Base-by-base conservation (phyloP, 2,888 invertebrate genomes). In the Mythimna loreyi region DNA sequence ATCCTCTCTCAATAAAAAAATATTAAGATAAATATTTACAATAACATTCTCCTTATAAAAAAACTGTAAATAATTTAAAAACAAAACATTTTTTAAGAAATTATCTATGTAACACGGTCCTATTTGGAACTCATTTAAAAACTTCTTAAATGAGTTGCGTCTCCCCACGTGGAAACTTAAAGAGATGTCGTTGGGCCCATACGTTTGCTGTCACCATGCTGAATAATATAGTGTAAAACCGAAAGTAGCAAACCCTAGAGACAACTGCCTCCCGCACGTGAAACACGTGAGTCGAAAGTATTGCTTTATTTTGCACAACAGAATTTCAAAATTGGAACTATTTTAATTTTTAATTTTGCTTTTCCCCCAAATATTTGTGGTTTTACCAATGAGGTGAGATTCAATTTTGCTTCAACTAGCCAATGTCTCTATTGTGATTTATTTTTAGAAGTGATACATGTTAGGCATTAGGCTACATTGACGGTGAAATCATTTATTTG, bases 261-360 rank as follows among this genome's bases (percentile, higher is more conserved):
- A 63, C 53, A 53, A 61, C n/a, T 50, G 72, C 25, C 21, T 62
- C 28, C 21, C 25, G 63, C 80, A 85, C 87, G 86, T 87, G 85
- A 80, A 61, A 75, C 83, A 87, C 83, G 86, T 87, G 86, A 84
- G 72, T 64, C n/a, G 77, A 82, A 86, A 81, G 84, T 85, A 58
- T 67, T 69, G 58, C 33, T 21, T 61, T 71, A 43, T 75, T 68
- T 60, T 23, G 43, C 43, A 57, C n/a, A 76, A 74, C 50, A 66
- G 58, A 80, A 78, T 75, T 83, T 83, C 70, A 63, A 82, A 84
- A 50, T 69, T 49, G 30, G 43, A 28, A 55, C 16, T 28, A 80
- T 82, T 79, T 58, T 25, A 83, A 74, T 80, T 85, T 80, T 55
- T 72, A 67, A 78, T 74, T 78, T 75, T 63, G 36, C 62, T 65